A percentile compares a stretch with the other conserved stretches of the same genome.
phyloP scores from a whole-genome alignment of 2,797 vertebrate species.

The Alca torda region DNA sequence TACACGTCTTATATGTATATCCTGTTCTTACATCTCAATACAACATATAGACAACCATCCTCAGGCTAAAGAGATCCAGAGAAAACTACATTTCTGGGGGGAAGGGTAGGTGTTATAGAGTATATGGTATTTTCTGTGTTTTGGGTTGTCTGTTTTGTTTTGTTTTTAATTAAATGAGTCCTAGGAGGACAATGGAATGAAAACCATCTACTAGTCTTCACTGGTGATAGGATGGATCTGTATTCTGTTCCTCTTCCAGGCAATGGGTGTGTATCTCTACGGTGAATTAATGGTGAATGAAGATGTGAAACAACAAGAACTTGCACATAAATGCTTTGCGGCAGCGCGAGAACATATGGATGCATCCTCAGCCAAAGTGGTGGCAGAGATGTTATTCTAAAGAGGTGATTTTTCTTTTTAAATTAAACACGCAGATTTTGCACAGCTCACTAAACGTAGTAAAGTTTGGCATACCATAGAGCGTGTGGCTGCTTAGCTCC shows the following conservation, averaged over 20 bases:
- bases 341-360: slow-evolving; percentile 87
- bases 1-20: not conserved
- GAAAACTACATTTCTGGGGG: not conserved
- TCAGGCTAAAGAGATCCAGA: not conserved
- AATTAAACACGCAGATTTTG: not conserved
- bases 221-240: not conserved
- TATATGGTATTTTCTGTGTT: not conserved
- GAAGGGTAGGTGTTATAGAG: not conserved
- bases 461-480: not conserved
- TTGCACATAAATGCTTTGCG: slow-evolving; percentile 86
- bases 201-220: not conserved
- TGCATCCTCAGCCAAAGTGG: slow-evolving; percentile 83
- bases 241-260: slow-evolving; percentile 77
- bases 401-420: slow-evolving; percentile 67
- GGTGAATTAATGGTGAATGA: slow-evolving; percentile 96
- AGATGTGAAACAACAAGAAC: slow-evolving; percentile 86
- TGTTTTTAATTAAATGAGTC: not conserved
- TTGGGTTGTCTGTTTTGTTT: not conserved
- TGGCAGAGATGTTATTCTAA: slow-evolving; percentile 93
- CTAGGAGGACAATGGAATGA: not conserved
- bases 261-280: slow-evolving; percentile 96
- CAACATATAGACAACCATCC: not conserved
- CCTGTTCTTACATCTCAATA: not conserved
- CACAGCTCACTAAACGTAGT: not conserved
- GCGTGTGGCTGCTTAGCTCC: not conserved